Evolutionary conservation across 2,113 vertebrate genomes (phyloP).

Genomic region (Phoxinus phoxinus): DNA sequence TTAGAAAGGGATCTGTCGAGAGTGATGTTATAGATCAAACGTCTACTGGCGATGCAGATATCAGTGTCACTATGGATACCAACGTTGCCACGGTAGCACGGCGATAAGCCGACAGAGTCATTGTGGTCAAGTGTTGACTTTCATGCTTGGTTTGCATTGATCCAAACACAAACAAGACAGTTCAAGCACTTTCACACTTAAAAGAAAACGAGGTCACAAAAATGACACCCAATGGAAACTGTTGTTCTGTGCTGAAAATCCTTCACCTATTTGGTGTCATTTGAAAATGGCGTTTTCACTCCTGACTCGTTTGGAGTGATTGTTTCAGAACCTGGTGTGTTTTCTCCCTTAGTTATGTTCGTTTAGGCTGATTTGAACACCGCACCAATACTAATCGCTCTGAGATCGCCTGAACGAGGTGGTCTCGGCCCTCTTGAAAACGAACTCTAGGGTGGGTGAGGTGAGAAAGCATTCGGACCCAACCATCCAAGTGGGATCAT

Average conservation of each 20-base stretch:
- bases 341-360: no score
- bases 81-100: conserved; percentile 16
- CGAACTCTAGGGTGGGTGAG: background rate
- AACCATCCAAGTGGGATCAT: background rate
- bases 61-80: conserved; percentile 44
- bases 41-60: conserved; percentile 32
- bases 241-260: background rate
- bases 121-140: conserved; percentile 43
- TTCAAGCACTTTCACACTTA: conserved; percentile 23
- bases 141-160: conserved; percentile 32
- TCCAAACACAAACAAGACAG: conserved; percentile 9
- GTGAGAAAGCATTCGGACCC: background rate
- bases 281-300: no score
- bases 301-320: no score
- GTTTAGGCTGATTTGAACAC: no score
- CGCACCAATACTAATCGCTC: no score
- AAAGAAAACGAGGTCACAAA: conserved; percentile 17
- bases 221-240: background rate
- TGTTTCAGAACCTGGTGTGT: no score
- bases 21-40: conserved; percentile 63
- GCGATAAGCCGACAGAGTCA: conserved; percentile 51
- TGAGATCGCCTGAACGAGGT: no score
- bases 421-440: background rate
- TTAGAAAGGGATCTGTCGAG: conserved; percentile 66
- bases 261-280: no score